Percentiles rank a stretch among this genome's conserved stretches.
Evolutionary conservation across 1,140 invertebrate species (phyloP).

Genomic region (Zaprionus camerounensis): DNA sequence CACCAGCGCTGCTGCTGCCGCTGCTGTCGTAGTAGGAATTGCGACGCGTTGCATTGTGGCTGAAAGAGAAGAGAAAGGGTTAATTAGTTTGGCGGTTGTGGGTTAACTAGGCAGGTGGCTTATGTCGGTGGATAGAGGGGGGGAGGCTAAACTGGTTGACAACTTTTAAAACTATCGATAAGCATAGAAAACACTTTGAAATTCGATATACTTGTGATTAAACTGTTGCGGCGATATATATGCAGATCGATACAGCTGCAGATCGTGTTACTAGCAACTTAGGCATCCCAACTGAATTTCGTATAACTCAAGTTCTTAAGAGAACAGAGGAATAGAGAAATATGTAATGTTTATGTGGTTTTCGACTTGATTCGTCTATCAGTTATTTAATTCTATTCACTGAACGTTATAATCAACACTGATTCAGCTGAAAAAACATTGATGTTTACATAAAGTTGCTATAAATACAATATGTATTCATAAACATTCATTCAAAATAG

Average conservation of each 20-base stretch:
- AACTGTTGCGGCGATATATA: neutral
- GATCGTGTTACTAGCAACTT: neutral
- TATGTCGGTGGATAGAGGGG: too few relatives aligned
- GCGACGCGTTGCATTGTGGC: conserved; percentile 61
- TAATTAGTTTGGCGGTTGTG: neutral
- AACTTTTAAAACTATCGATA: neutral
- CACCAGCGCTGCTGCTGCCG: conserved; percentile 46
- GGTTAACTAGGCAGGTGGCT: neutral
- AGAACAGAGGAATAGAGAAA: neutral
- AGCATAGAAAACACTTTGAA: neutral
- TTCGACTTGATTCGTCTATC: too few relatives aligned
- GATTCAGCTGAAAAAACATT: too few relatives aligned
- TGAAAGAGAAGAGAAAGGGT: conserved; percentile 22
- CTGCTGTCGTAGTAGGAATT: conserved; percentile 75
- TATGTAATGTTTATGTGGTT: neutral
- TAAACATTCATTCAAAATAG: too few relatives aligned
- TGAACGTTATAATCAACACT: too few relatives aligned
- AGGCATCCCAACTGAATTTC: neutral
- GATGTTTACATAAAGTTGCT: too few relatives aligned
- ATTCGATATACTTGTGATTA: neutral
- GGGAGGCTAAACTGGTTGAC: neutral
- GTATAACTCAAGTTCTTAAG: neutral
- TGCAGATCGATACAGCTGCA: conserved; percentile 2
- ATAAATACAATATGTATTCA: too few relatives aligned
- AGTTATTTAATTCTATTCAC: too few relatives aligned